Percentiles rank a stretch among this genome's conserved stretches.
Evolutionary conservation across 2,797 vertebrate species (phyloP).

Genomic region (Gymnothorax reevesii): DNA sequence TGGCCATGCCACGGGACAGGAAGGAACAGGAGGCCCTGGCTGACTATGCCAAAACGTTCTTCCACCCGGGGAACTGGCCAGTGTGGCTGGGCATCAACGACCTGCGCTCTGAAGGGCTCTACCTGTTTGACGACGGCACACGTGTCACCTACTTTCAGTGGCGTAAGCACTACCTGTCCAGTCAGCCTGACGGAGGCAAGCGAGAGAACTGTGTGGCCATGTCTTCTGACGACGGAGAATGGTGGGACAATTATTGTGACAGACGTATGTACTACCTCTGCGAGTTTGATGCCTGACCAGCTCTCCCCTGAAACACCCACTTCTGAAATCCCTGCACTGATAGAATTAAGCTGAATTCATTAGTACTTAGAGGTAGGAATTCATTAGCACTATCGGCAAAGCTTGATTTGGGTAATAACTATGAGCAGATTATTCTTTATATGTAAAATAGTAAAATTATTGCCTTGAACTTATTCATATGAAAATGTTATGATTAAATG

Average conservation of each 20-base stretch:
- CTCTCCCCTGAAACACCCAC: not conserved
- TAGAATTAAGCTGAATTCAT: not conserved
- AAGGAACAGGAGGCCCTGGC: constrained; percentile 79
- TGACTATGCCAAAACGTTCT: constrained; percentile 75
- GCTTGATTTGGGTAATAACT: not conserved
- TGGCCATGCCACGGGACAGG: constrained; percentile 84
- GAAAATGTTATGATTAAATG: not conserved
- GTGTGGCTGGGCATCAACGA: constrained; percentile 89
- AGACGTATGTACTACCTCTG: constrained; percentile 86
- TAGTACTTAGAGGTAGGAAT: not conserved
- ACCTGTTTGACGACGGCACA: constrained; percentile 84
- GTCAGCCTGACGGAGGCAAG: constrained; percentile 84
- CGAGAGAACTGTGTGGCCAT: constrained; percentile 89
- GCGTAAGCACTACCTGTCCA: constrained; percentile 84
- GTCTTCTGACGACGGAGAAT: constrained; percentile 87
- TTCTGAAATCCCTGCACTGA: not conserved
- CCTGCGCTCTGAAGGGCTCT: constrained; percentile 80
- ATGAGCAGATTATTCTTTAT: not conserved
- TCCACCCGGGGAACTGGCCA: constrained; percentile 86
- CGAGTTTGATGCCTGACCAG: constrained; percentile 78
- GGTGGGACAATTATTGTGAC: constrained; percentile 92
- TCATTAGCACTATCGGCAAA: not conserved
- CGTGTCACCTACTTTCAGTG: constrained; percentile 86
- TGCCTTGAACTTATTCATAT: not conserved
- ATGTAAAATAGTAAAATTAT: not conserved